phyloP scores from a whole-genome alignment of 2,113 vertebrate species.

The Poeciliopsis prolifica region DNA sequence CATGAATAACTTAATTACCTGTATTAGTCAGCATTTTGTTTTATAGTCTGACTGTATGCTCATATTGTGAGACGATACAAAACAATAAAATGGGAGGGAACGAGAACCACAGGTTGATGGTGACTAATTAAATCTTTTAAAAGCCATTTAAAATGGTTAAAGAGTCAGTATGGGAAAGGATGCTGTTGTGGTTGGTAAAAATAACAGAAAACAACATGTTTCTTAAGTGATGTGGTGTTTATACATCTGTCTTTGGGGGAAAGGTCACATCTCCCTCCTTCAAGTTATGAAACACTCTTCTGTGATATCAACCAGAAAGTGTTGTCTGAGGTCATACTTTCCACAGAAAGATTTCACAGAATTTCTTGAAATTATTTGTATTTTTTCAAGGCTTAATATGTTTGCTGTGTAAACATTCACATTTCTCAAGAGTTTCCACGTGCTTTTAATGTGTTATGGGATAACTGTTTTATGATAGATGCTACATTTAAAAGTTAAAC shows the following conservation, averaged over 20 bases:
- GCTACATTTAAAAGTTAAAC: not conserved
- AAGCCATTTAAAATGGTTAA: too few relatives aligned
- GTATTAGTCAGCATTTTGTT: not conserved
- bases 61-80: not conserved
- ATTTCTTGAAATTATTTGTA: not conserved
- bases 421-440: conserved; percentile 33
- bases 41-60: not conserved
- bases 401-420: conserved; percentile 6
- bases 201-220: not conserved
- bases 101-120: too few relatives aligned
- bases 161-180: too few relatives aligned
- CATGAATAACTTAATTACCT: not conserved
- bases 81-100: too few relatives aligned
- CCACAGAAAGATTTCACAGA: not conserved
- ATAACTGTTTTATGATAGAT: conserved; percentile 4
- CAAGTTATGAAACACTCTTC: not conserved
- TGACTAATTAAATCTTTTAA: too few relatives aligned
- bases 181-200: not conserved
- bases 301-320: conserved; percentile 17
- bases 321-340: conserved; percentile 14
- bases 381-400: conserved; percentile 5
- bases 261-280: conserved; percentile 13
- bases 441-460: not conserved
- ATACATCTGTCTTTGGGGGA: conserved; percentile 31
- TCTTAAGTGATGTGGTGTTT: not conserved